These are phyloP conservation scores for Luscinia megarhynchos DNA, from an alignment of 2,797 vertebrate species.

Conservation along the genomic window DNA sequence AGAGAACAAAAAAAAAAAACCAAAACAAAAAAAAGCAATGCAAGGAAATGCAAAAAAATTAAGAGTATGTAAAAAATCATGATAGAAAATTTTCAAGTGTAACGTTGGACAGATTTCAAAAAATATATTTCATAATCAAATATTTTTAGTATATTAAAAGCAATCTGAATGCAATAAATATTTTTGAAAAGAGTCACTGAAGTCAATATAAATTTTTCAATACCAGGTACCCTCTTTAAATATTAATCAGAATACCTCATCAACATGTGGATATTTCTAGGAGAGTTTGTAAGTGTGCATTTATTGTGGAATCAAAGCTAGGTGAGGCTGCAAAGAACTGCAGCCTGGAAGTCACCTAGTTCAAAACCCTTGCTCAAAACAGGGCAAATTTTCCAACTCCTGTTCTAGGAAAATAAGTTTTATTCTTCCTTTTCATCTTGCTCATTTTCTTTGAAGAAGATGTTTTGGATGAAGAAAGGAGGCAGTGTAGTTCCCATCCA, in stretches of 20 bases:
- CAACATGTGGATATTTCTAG: not conserved
- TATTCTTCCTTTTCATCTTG: not conserved
- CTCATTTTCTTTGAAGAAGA: not conserved
- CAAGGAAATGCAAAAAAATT: not conserved
- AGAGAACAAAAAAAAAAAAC: not conserved
- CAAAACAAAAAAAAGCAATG: not conserved
- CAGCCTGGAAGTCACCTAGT: not conserved
- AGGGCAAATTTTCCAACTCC: not conserved
- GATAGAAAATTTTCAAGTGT: not conserved
- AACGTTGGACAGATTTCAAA: not conserved
- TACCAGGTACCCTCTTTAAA: not conserved
- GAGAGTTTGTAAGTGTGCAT: not conserved
- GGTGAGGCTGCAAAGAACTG: not conserved
- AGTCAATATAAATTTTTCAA: not conserved
- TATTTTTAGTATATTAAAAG: not conserved
- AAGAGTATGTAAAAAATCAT: not conserved
- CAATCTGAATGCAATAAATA: not conserved
- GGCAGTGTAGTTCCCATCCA: rapidly evolving
- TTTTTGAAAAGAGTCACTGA: not conserved
- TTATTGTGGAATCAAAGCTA: not conserved
- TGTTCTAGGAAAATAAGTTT: not conserved
- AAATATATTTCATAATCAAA: not conserved
- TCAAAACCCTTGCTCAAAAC: not conserved
- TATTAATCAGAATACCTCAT: not conserved
- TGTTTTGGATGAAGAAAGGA: not conserved